Percentiles rank a stretch among this genome's conserved stretches.
Conservation (phyloP, 2,888 invertebrate species). For the Sesia bembeciformis region DNA sequence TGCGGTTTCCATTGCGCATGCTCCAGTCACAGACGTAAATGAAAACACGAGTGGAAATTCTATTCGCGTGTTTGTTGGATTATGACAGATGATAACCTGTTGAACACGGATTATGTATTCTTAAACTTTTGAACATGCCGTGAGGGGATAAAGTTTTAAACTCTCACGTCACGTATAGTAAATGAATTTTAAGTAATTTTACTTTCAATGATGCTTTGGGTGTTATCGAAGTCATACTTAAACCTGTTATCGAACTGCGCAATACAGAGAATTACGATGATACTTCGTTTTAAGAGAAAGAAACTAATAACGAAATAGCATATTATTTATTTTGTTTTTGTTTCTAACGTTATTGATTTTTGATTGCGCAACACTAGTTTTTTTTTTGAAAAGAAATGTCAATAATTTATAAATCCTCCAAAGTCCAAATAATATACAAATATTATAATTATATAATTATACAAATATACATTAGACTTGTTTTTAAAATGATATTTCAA, state of each 20-base stretch:
- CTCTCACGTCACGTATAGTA: not conserved
- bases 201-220: constrained; percentile 2
- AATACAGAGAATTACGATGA: constrained; percentile 14
- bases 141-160: constrained; percentile 4
- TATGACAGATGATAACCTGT: constrained; percentile 66
- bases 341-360: constrained; percentile 11
- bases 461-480: too few relatives aligned
- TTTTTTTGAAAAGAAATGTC: constrained; percentile 6
- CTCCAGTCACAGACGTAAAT: constrained; percentile 44
- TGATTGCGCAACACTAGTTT: constrained; percentile 25
- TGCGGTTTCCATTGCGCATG: constrained; percentile 49
- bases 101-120: constrained; percentile 58
- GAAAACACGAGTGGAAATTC: constrained; percentile 53
- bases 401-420: not conserved
- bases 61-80: constrained; percentile 62
- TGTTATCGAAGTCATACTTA: constrained; percentile 3
- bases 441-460: too few relatives aligned
- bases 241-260: constrained; percentile 27
- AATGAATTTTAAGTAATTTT: not conserved
- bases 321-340: constrained; percentile 4
- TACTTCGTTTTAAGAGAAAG: constrained; percentile 11
- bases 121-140: constrained; percentile 39
- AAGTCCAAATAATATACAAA: too few relatives aligned
- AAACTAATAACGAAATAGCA: constrained; percentile 5
- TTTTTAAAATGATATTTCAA: too few relatives aligned